Conservation (phyloP, 2,888 invertebrate species). For the Luperina testacea region DNA sequence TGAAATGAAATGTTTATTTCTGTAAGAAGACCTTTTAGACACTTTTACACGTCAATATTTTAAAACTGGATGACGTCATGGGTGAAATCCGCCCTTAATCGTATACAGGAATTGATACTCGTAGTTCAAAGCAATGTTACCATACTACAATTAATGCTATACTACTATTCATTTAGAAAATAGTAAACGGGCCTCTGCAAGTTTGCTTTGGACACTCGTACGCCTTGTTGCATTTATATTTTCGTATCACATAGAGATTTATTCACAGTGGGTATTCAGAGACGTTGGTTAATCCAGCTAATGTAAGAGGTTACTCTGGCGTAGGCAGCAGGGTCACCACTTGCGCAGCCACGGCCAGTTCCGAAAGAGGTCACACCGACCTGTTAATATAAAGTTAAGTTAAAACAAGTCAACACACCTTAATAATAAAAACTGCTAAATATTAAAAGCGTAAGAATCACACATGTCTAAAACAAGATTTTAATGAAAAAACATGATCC, state of each 20-base stretch:
- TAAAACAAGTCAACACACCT: not conserved
- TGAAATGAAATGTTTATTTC: too few species aligned
- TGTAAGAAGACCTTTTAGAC: too few species aligned
- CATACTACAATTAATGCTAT: too few species aligned
- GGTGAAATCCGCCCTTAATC: too few species aligned
- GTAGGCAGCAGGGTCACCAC: slow-evolving; percentile 69
- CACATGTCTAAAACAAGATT: not conserved
- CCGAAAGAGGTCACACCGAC: slow-evolving; percentile 75
- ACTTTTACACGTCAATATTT: too few species aligned
- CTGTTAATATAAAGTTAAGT: slow-evolving; percentile 50
- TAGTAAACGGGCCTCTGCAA: too few species aligned
- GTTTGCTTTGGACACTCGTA: too few species aligned
- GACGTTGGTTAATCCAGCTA: slow-evolving; percentile 56
- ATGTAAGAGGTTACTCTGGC: slow-evolving; percentile 72
- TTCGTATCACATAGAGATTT: too few species aligned
- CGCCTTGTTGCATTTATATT: not conserved
- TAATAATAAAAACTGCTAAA: not conserved
- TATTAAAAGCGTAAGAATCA: not conserved
- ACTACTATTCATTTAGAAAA: too few species aligned
- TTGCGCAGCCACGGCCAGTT: slow-evolving; percentile 67
- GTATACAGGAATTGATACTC: too few species aligned
- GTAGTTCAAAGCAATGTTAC: too few species aligned
- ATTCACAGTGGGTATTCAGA: slow-evolving; percentile 20
- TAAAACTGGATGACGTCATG: too few species aligned
- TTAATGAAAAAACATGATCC: not conserved